Conservation (phyloP, 2,888 invertebrate genomes). For the Mamestra brassicae region DNA sequence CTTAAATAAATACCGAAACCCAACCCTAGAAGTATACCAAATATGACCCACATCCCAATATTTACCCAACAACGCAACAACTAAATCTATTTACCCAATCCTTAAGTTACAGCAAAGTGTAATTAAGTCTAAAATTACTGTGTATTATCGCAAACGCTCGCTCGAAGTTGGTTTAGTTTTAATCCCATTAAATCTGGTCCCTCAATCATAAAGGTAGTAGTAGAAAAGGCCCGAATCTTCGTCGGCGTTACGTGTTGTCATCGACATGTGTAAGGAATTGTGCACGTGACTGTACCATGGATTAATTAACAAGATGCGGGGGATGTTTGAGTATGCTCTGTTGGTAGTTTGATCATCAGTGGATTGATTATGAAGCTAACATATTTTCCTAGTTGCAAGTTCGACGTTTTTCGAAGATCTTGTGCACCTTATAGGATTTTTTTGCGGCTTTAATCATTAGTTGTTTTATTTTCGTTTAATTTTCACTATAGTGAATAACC, state of each 20-base stretch:
- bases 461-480: neutral
- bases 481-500: no score
- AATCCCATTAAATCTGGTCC: slow-evolving; percentile 67
- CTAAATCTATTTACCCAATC: slow-evolving; percentile 55
- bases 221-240: slow-evolving; percentile 63
- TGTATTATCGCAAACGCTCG: slow-evolving; percentile 53
- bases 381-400: neutral
- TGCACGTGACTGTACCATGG: slow-evolving; percentile 54
- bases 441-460: neutral
- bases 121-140: slow-evolving; percentile 54
- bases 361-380: neutral
- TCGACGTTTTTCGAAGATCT: no score
- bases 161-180: slow-evolving; percentile 57
- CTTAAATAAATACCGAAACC: neutral
- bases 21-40: neutral
- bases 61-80: slow-evolving; percentile 44
- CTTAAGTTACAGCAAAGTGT: slow-evolving; percentile 54
- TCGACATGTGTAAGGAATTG: slow-evolving; percentile 50
- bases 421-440: no score
- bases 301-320: slow-evolving; percentile 51
- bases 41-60: slow-evolving; percentile 30
- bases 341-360: neutral
- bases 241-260: slow-evolving; percentile 59
- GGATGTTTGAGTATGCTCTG: neutral
- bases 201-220: slow-evolving; percentile 61